phyloP scores from a whole-genome alignment of 2,888 invertebrate species.

The Tridacna crocea region DNA sequence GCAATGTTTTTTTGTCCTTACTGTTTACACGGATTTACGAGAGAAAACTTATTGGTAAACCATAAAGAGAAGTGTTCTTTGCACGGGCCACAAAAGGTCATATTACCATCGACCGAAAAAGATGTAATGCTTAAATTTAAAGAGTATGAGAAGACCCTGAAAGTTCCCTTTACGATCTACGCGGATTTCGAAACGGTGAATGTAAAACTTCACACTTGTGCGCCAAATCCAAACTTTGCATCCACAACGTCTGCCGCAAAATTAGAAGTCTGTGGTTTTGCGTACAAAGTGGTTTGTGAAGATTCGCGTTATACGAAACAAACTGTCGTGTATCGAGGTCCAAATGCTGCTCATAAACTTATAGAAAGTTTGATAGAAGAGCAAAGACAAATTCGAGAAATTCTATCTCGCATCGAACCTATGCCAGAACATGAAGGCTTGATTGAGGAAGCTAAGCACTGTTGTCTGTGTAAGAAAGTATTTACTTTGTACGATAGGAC shows the following conservation, averaged over 20 bases:
- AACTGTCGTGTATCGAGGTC: conserved; percentile 37
- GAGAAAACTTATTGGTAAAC: conserved; percentile 27
- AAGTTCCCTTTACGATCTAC: conserved; percentile 46
- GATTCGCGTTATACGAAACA: conserved; percentile 41
- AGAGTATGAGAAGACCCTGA: conserved; percentile 43
- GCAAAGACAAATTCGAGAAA: conserved; percentile 36
- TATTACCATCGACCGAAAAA: conserved; percentile 16
- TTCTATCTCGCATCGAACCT: conserved; percentile 37
- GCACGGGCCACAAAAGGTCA: conserved; percentile 38
- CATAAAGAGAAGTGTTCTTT: conserved; percentile 35
- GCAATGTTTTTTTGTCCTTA: conserved; percentile 32
- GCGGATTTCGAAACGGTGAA: conserved; percentile 50
- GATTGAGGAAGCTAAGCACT: conserved; percentile 20
- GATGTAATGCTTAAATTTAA: conserved; percentile 39
- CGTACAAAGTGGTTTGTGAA: conserved; percentile 39
- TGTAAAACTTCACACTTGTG: conserved; percentile 38
- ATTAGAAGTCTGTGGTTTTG: conserved; percentile 44
- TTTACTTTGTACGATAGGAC: conserved; percentile 37
- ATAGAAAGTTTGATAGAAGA: conserved; percentile 47
- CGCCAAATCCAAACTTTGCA: conserved; percentile 38
- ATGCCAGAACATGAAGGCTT: conserved; percentile 32
- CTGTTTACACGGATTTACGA: conserved; percentile 39
- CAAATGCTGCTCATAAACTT: conserved; percentile 34
- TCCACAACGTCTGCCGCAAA: conserved; percentile 27
- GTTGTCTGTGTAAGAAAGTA: conserved; percentile 37